These are phyloP conservation scores for Bubo bubo DNA, from an alignment of 2,113 vertebrate species.

Conservation along the genomic window DNA sequence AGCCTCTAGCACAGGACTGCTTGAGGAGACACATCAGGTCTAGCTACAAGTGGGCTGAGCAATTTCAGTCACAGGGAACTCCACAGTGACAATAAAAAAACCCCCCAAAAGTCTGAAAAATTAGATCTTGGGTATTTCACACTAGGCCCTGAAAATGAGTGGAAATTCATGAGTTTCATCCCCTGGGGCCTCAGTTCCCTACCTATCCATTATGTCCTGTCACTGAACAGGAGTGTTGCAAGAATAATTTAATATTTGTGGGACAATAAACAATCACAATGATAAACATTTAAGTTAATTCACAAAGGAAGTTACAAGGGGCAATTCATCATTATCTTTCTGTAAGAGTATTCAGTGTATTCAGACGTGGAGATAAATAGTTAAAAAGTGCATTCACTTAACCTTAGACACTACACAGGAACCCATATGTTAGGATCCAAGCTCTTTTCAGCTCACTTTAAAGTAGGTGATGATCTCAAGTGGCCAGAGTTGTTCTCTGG, in stretches of 20 bases:
- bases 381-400: background rate
- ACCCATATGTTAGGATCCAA: background rate
- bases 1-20: background rate
- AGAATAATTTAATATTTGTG: background rate
- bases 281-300: background rate
- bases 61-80: background rate
- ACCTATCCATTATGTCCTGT: background rate
- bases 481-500: background rate
- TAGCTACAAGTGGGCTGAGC: background rate
- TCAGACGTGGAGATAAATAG: background rate
- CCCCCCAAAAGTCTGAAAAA: background rate
- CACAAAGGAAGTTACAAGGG: background rate
- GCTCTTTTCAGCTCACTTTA: background rate
- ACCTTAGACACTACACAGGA: background rate
- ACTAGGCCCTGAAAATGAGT: background rate
- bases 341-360: background rate
- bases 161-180: background rate
- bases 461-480: slow-evolving; percentile 6
- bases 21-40: background rate
- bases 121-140: background rate
- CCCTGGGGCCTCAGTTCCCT: background rate
- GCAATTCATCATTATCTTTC: background rate
- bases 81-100: background rate
- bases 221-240: background rate
- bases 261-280: background rate